Evolutionary conservation across 2,888 invertebrate species (phyloP).

Genomic region (Asteroscopus sphinx): DNA sequence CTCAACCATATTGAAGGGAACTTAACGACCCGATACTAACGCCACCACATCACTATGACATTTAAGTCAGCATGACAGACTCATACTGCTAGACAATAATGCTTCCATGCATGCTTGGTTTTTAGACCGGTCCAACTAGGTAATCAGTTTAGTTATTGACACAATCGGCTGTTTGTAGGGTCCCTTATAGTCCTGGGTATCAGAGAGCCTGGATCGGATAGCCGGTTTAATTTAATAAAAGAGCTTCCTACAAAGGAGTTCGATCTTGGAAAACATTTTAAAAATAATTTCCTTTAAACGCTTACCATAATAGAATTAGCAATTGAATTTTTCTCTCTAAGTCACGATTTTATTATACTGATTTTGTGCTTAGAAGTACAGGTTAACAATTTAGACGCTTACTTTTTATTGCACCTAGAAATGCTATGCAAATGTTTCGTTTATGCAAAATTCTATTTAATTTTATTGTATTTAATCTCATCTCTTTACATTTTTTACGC

Average conservation of each 20-base stretch:
- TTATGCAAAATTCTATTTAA: slow-evolving; percentile 48
- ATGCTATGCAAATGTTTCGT: slow-evolving; percentile 38
- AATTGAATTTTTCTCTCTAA: slow-evolving; percentile 15
- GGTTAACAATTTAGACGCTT: slow-evolving; percentile 22
- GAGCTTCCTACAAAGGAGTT: slow-evolving; percentile 33
- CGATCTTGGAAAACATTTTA: slow-evolving; percentile 23
- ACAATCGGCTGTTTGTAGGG: too few species aligned
- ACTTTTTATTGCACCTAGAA: slow-evolving; percentile 35
- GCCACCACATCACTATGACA: too few species aligned
- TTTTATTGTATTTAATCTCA: slow-evolving; percentile 46
- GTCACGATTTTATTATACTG: slow-evolving; percentile 14
- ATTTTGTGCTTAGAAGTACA: slow-evolving; percentile 13
- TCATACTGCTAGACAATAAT: too few species aligned
- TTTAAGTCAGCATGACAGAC: too few species aligned
- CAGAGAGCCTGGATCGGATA: slow-evolving; percentile 44
- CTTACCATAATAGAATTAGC: slow-evolving; percentile 23
- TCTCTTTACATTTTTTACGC: slow-evolving; percentile 44
- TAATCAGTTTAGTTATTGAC: too few species aligned
- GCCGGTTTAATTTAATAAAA: slow-evolving; percentile 46
- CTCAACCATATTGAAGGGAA: too few species aligned
- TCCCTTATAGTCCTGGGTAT: slow-evolving; percentile 43
- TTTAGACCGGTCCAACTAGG: too few species aligned
- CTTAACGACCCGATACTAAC: too few species aligned
- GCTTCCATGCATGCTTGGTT: too few species aligned
- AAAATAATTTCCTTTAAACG: slow-evolving; percentile 35